Percentiles rank a stretch among this genome's conserved stretches.
phyloP scores from a whole-genome alignment of 2,888 invertebrate genomes.

The Chrysodeixis includens region DNA sequence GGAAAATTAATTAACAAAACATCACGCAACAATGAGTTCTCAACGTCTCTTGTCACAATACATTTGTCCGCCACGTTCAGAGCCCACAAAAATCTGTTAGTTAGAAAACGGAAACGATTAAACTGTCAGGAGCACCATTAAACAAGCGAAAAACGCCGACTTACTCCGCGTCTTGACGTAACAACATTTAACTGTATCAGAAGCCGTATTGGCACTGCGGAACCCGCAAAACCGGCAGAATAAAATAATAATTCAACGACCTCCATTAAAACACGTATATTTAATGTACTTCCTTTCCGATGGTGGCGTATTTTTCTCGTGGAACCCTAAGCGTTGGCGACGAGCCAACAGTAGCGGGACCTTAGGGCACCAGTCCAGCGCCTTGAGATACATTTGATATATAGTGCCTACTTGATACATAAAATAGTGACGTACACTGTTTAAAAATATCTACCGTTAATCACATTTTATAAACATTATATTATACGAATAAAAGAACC shows the following conservation, averaged over 20 bases:
- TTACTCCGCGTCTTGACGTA: conserved; percentile 33
- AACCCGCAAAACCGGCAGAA: conserved; percentile 41
- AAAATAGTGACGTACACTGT: conserved; percentile 40
- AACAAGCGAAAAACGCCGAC: conserved; percentile 34
- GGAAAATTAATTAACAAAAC: conserved; percentile 11
- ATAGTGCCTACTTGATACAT: conserved; percentile 17
- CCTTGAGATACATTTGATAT: conserved; percentile 63
- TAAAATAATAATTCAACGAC: conserved; percentile 57
- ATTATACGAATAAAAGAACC: conserved; percentile 23
- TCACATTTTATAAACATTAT: neutral
- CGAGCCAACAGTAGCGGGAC: conserved; percentile 63
- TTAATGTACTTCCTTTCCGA: conserved; percentile 66
- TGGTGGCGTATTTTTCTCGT: conserved; percentile 64
- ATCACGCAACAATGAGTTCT: conserved; percentile 4
- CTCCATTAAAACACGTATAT: conserved; percentile 58
- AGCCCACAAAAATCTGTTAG: conserved; percentile 33
- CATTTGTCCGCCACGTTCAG: conserved; percentile 38
- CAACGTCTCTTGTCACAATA: conserved; percentile 28
- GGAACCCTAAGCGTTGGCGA: conserved; percentile 64
- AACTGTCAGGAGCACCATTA: conserved; percentile 39
- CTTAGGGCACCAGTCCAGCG: conserved; percentile 67
- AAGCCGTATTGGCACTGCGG: conserved; percentile 42
- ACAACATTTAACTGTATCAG: conserved; percentile 38
- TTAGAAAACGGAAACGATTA: conserved; percentile 44
- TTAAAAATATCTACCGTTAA: conserved; percentile 36